A percentile compares a stretch with the other conserved stretches of the same genome.
These are phyloP conservation scores for Darevskia nairensis DNA, from an alignment of 2,797 vertebrate species.

Conservation along the genomic window DNA sequence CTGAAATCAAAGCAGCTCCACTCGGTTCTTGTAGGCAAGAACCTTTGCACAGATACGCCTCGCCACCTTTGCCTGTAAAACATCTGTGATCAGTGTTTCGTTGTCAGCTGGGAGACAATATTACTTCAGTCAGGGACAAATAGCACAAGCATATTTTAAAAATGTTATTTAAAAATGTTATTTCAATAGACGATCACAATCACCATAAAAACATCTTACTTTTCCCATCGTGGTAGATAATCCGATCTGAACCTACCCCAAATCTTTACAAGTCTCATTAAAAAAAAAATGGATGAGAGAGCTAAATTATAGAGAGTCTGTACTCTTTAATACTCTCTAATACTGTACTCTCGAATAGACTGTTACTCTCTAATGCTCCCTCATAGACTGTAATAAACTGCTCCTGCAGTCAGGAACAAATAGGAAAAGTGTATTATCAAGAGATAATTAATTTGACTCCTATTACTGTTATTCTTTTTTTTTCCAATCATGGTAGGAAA, in stretches of 20 bases:
- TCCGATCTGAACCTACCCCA: background rate
- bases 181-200: background rate
- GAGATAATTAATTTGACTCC: background rate
- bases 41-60: background rate
- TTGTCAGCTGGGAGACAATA: background rate
- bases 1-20: background rate
- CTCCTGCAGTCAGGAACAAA: too few species aligned
- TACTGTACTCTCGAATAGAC: too few species aligned
- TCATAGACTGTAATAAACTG: too few species aligned
- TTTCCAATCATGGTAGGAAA: background rate
- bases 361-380: too few species aligned
- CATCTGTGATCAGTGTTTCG: background rate
- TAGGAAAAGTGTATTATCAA: background rate
- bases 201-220: background rate
- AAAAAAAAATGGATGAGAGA: too few species aligned
- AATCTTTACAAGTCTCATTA: background rate
- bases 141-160: background rate
- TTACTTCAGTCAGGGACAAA: background rate
- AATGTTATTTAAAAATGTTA: background rate
- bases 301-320: background rate
- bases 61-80: background rate
- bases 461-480: background rate
- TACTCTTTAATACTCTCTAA: background rate
- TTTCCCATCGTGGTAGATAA: background rate
- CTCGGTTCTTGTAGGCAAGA: background rate